Evolutionary conservation across 2,888 invertebrate genomes (phyloP), one percentile per base, ranked within the genome.

Genomic region (Magallana nippona): DNA sequence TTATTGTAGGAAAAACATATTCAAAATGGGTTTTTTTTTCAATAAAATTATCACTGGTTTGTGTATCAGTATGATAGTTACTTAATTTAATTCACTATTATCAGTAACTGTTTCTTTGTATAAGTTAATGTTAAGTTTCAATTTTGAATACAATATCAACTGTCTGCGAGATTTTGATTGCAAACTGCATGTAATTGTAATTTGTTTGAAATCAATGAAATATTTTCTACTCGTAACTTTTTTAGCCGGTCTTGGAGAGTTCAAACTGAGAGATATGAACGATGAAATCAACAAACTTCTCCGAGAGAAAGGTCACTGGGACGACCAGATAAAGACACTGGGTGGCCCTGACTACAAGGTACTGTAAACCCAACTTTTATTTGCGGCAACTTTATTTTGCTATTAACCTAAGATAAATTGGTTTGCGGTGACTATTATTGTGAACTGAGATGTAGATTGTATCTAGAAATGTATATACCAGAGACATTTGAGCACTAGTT

Each of bases 251-350:
- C 95, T 99, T n/a, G 99, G 99, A 2, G 99, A 99, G 95, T 99
- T 99, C 94, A 96, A 99, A 44, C 97, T 99, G 88, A 96, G 99
- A 19, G 99, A 99, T 94, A 95, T 99, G 32, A 99, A 99, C 94
- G 99, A 99, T 95, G 99, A 99, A 95, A 99, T 99, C 89, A 99
- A 99, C 95, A 99, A 99, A 95, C 94, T 99, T 87, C 95, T 99
- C 85, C 95, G 99, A 79, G 98, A 99, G 93, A 99, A 99, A 93
- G 96, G 98, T 0, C 98, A 99, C 93, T 99, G 99, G 99, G 99
- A 99, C 93, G 97, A 97, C 82, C 97, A 99, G 93, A 99, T 99
- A 89, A 97, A 97, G 89, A 97, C 98, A 85, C 95, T 99, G 0
- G 99, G 99, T 0, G 99, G 99, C 0, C 97, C 98, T 0, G 99